phyloP scores from a whole-genome alignment of 2,797 vertebrate species.

The Microcaecilia unicolor region DNA sequence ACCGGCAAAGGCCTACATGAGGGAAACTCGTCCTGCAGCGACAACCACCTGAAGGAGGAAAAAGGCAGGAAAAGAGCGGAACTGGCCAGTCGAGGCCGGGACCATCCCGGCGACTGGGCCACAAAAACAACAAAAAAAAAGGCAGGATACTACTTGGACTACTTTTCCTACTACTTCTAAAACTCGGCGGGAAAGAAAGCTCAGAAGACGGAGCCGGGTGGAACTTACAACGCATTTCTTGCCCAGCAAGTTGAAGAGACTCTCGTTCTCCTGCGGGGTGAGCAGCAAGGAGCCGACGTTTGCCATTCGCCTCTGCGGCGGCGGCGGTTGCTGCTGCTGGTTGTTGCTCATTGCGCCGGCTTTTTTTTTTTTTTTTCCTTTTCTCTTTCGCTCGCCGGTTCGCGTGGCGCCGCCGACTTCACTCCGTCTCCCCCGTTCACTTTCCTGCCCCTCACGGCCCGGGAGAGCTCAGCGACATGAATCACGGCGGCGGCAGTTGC shows the following conservation, averaged over 20 bases:
- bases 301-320: conserved; percentile 59
- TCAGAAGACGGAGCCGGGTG: too few species aligned
- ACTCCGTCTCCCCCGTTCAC: neutral
- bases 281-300: conserved; percentile 82
- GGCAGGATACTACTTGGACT: neutral
- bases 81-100: neutral
- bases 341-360: conserved; percentile 59
- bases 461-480: too few species aligned
- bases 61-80: neutral
- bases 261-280: conserved; percentile 88
- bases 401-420: too few species aligned
- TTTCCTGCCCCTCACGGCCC: neutral
- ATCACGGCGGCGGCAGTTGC: too few species aligned
- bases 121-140: too few species aligned
- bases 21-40: too few species aligned
- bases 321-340: conserved; percentile 45
- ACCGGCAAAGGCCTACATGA: too few species aligned
- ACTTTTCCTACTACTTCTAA: neutral
- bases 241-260: conserved; percentile 77
- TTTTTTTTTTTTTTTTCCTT: too few species aligned
- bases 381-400: too few species aligned
- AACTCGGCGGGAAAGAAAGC: too few species aligned
- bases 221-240: conserved; percentile 90
- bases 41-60: too few species aligned
- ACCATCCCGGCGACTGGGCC: neutral